These are phyloP conservation scores for Drosophila nr. medialis DNA, from an alignment of 2,888 invertebrate genomes.

Conservation along the genomic window DNA sequence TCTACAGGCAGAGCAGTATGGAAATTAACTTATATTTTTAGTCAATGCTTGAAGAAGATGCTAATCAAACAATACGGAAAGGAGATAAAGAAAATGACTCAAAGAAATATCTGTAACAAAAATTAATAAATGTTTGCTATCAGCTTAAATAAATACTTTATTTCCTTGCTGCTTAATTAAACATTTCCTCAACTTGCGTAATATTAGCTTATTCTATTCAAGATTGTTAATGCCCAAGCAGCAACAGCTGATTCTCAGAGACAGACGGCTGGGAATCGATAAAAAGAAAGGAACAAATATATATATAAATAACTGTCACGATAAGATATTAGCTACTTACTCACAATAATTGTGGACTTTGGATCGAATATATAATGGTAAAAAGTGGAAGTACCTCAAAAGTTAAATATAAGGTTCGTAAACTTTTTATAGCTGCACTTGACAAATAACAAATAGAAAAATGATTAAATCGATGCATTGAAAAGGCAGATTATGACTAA, in stretches of 20 bases:
- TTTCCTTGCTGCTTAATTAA: background rate
- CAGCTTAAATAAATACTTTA: background rate
- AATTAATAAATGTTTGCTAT: background rate
- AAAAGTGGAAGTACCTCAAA: constrained; percentile 6
- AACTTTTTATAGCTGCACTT: constrained; percentile 22
- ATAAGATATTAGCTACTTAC: constrained; percentile 38
- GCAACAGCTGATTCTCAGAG: constrained; percentile 10
- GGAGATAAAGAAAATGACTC: background rate
- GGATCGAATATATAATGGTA: background rate
- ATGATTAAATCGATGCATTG: constrained; percentile 28
- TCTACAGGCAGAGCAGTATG: too few species aligned
- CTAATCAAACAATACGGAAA: background rate
- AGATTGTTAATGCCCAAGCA: constrained; percentile 1
- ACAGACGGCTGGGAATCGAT: constrained; percentile 24
- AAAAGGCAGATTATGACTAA: constrained; percentile 10
- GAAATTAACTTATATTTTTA: background rate
- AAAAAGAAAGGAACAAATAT: background rate
- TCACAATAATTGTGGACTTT: constrained; percentile 44
- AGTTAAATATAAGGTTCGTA: constrained; percentile 13
- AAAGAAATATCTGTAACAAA: background rate
- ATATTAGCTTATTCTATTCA: background rate
- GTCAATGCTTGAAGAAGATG: background rate
- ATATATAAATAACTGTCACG: constrained; percentile 10
- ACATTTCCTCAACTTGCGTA: constrained; percentile 1
- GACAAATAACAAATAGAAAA: constrained; percentile 18